Conservation (phyloP, 2,797 vertebrate genomes). For the Microctenopoma lineatum region DNA sequence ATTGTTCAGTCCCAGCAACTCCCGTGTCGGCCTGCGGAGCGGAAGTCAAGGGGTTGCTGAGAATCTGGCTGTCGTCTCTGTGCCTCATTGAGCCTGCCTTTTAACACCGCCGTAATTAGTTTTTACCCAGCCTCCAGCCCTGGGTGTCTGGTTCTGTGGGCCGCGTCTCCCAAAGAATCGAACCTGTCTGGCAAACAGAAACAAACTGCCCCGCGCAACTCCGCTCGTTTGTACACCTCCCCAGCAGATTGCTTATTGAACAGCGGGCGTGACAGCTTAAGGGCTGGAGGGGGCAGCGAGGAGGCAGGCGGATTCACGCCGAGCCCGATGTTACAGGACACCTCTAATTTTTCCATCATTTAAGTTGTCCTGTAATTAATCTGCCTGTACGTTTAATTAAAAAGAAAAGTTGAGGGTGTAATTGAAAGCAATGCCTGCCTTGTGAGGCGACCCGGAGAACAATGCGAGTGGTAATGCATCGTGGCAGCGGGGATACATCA, state of each 20-base stretch:
- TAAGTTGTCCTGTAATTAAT: constrained; percentile 82
- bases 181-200: constrained; percentile 82
- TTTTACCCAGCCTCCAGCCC: constrained; percentile 77
- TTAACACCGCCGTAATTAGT: constrained; percentile 84
- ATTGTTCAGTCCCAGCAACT: constrained; percentile 34
- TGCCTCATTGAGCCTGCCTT: constrained; percentile 77
- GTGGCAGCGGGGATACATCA: constrained; percentile 82
- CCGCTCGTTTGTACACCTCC: constrained; percentile 66
- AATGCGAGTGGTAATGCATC: constrained; percentile 75
- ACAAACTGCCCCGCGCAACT: constrained; percentile 71
- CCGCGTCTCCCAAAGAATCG: constrained; percentile 76
- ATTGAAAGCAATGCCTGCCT: constrained; percentile 81
- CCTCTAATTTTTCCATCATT: constrained; percentile 75
- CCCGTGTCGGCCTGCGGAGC: constrained; percentile 48
- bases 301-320: constrained; percentile 56
- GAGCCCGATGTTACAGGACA: constrained; percentile 71
- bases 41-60: constrained; percentile 69
- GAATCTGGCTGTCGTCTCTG: constrained; percentile 64
- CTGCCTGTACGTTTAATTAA: constrained; percentile 84
- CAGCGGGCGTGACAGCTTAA: constrained; percentile 67
- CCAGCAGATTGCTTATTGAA: constrained; percentile 81
- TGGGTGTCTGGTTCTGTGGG: constrained; percentile 74
- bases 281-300: constrained; percentile 41
- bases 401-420: constrained; percentile 83
- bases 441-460: constrained; percentile 67